Base-by-base conservation (phyloP, 2,113 vertebrate species). In the Xyrauchen texanus region DNA sequence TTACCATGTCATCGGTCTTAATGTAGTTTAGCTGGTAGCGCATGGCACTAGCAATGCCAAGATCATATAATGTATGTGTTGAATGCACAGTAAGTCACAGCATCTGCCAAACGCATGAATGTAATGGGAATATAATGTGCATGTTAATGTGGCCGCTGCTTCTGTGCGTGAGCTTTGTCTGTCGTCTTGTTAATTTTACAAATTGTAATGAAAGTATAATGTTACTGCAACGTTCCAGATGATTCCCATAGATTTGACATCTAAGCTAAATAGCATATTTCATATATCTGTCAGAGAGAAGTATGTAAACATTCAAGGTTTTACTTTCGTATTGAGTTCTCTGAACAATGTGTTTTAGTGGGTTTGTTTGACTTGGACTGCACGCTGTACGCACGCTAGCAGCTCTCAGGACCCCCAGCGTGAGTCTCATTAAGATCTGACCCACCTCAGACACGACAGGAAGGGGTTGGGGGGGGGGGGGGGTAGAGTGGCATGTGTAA, bases 361-460 rank as follows among this genome's bases (percentile, higher is more conserved):
- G 69, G 84, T 92, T 91, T 92, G 89, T 93, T 93, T 91, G 83
- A 81, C 86, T 93, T 92, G 90, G 90, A 91, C 79, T 58, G 68
- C 55, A 34, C 10, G n/a, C 76, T 75, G 75, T 75, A 65, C 52
- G 65, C 82, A 85, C 77, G 76, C 87, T 64, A 73, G 76, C 71
- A 69, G 78, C 69, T 78, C 83, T 82, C 85, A 64, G 57, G 86
- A 85, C 84, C 86, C 81, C 84, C 58, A 78, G 76, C 87, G 34
- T 60, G 79, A 80, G 71, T 61, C 82, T 90, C 85, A 88, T 89
- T 90, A 90, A 83, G 47, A 71, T 65, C 82, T 84, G 86, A 91
- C 90, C 86, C 85, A 70, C 80, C 77, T 6, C 16, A 16, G 64
- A 47, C 62, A 13, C 53, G 53, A 12, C 12, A 12, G 11, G 12